A percentile compares a stretch with the other conserved stretches of the same genome.
Conservation (phyloP, 1,140 invertebrate genomes). For the Macrocentrus cingulum region DNA sequence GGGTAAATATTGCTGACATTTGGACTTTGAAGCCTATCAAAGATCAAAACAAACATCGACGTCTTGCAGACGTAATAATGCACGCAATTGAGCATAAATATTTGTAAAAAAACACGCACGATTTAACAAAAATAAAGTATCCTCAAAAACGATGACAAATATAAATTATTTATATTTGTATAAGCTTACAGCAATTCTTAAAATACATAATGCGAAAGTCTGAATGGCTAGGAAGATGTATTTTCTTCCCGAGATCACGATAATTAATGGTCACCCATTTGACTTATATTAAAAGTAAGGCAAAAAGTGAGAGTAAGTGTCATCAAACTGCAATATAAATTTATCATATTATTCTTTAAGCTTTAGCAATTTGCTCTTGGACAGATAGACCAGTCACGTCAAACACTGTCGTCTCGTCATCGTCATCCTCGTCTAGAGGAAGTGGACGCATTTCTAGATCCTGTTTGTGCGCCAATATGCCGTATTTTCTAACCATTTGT, state of each 20-base stretch:
- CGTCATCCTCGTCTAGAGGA: constrained; percentile 63
- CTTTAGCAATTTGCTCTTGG: background rate
- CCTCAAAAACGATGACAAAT: constrained; percentile 4
- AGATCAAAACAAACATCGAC: constrained; percentile 54
- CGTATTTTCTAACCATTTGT: constrained; percentile 61
- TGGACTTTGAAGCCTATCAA: constrained; percentile 44
- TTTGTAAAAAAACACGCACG: constrained; percentile 49
- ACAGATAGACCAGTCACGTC: constrained; percentile 52
- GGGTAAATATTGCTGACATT: constrained; percentile 45
- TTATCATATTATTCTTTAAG: constrained; percentile 24
- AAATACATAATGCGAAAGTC: no score
- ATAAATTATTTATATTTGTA: constrained; percentile 18
- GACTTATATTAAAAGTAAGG: constrained; percentile 1
- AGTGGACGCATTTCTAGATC: constrained; percentile 65
- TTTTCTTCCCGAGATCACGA: no score
- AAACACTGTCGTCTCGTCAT: constrained; percentile 62
- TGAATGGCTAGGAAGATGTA: no score
- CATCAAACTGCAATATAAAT: constrained; percentile 17
- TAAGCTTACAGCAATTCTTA: constrained; percentile 2
- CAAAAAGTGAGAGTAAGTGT: constrained; percentile 5
- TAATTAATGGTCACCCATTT: no score
- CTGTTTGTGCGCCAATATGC: constrained; percentile 59
- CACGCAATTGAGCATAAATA: constrained; percentile 66
- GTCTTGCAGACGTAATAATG: constrained; percentile 65
- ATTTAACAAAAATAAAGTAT: constrained; percentile 17